Evolutionary conservation across 2,113 vertebrate species (phyloP), one percentile per base, ranked within the genome.

Genomic region (Apodemus speciosus): DNA sequence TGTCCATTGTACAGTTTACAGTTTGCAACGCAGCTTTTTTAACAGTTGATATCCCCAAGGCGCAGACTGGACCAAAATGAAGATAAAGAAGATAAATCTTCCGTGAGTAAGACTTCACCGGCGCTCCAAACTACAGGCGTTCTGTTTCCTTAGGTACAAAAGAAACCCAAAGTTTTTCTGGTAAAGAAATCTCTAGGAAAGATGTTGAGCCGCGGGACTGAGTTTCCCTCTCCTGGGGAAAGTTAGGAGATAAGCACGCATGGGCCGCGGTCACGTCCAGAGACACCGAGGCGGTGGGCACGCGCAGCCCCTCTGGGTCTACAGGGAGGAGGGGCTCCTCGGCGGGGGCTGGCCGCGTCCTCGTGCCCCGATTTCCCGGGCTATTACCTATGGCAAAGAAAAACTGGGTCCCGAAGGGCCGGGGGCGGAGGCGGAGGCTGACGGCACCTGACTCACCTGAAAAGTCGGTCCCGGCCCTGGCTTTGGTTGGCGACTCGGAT

Each of bases 381-480:
- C 62, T 9, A 16, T n/a, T 38, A n/a, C 7, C 32, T 62, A 32
- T 40, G 7, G 25, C 23, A 30, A 85, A 20, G 40, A 32, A 60
- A 30, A 0, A 14, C 43, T 2, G 69, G 10, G 68, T 13, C 13
- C 7, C 0, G 15, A 15, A 0, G 1, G 49, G 58, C 38, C 14
- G 60, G 18, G 16, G 32, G 32, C 7, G 49, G 66, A 32, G 32
- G 32, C 7, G 49, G 66, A 32, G 20, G 38, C 35, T 58, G 3
- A 20, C 0, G 49, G 86, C 72, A 25, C 62, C 21, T 0, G 56
- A 96, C 97, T 98, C 95, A 99, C 99, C 99, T 99, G 97, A 99
- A 99, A 84, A 99, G 90, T 7, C 98, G 99, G 91, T 99, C 99
- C 77, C 99, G 98, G 93, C 99, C 99, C 95, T 99, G 99, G 64